A percentile compares a stretch with the other conserved stretches of the same genome.
These are phyloP conservation scores for Tenthredo notha DNA, from an alignment of 2,888 invertebrate species.

Conservation along the genomic window DNA sequence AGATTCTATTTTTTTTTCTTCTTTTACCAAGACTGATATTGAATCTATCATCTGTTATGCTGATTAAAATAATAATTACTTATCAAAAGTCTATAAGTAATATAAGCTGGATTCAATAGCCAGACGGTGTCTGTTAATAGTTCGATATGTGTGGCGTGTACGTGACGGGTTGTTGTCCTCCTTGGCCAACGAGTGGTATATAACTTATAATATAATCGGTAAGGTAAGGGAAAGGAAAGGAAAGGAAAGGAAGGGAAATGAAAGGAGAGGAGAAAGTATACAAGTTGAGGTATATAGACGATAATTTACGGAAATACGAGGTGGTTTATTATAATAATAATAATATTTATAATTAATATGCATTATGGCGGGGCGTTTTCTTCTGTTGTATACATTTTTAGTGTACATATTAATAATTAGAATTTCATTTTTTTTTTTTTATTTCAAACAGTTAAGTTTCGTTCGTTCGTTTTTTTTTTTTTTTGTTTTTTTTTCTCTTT, in stretches of 20 bases:
- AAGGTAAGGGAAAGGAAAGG: background rate
- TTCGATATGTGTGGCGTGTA: background rate
- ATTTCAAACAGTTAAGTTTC: conserved; percentile 54
- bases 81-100: background rate
- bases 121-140: conserved; percentile 20
- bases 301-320: conserved; percentile 76
- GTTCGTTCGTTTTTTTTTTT: conserved; percentile 46
- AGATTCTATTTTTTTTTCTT: background rate
- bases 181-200: background rate
- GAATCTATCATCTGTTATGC: background rate
- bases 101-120: background rate
- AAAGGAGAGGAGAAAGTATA: conserved; percentile 19
- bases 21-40: background rate
- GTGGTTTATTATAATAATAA: conserved; percentile 78
- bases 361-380: conserved; percentile 69
- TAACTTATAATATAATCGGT: background rate
- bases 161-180: conserved; percentile 29
- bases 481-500: conserved; percentile 56
- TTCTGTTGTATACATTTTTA: conserved; percentile 58
- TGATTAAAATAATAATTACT: background rate
- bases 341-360: conserved; percentile 76
- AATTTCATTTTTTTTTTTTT: conserved; percentile 61
- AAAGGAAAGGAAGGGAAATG: no score
- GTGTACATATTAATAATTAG: conserved; percentile 60
- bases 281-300: conserved; percentile 4